phyloP scores from a whole-genome alignment of 2,797 vertebrate species.

The Poecilia velifera region DNA sequence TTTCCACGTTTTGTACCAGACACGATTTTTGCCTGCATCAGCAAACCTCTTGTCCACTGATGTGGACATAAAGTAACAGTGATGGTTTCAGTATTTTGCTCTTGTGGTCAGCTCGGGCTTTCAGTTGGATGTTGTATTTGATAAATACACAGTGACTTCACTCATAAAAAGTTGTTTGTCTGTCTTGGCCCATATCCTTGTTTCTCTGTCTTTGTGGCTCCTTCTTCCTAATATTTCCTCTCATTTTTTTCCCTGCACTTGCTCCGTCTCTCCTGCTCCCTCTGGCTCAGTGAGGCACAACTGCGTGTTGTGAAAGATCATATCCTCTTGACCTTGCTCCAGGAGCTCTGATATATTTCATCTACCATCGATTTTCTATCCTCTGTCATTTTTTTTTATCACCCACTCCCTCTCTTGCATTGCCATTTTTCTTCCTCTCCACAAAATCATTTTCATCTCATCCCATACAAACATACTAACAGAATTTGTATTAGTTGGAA shows the following conservation, averaged over 20 bases:
- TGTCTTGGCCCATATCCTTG: constrained; percentile 38
- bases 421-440: constrained; percentile 71
- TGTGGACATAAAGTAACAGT: constrained; percentile 8
- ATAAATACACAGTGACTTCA: constrained; percentile 56
- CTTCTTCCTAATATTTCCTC: constrained; percentile 19
- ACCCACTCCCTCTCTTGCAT: constrained; percentile 60
- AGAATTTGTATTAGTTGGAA: constrained; percentile 75
- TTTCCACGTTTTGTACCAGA: constrained; percentile 50
- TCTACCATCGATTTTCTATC: constrained; percentile 82
- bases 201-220: constrained; percentile 58
- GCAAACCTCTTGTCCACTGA: constrained; percentile 38
- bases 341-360: constrained; percentile 82
- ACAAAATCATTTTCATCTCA: constrained; percentile 80
- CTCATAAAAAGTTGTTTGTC: constrained; percentile 59
- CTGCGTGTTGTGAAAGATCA: constrained; percentile 79
- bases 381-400: constrained; percentile 68
- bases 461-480: constrained; percentile 75
- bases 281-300: constrained; percentile 72
- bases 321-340: constrained; percentile 86
- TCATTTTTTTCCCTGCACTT: constrained; percentile 36
- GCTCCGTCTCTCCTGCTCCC: constrained; percentile 48
- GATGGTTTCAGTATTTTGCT: constrained; percentile 33
- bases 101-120: constrained; percentile 40
- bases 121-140: constrained; percentile 55
- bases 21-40: constrained; percentile 53